These are phyloP conservation scores for Crypturellus undulatus DNA, from an alignment of 2,113 vertebrate genomes.

Conservation along the genomic window DNA sequence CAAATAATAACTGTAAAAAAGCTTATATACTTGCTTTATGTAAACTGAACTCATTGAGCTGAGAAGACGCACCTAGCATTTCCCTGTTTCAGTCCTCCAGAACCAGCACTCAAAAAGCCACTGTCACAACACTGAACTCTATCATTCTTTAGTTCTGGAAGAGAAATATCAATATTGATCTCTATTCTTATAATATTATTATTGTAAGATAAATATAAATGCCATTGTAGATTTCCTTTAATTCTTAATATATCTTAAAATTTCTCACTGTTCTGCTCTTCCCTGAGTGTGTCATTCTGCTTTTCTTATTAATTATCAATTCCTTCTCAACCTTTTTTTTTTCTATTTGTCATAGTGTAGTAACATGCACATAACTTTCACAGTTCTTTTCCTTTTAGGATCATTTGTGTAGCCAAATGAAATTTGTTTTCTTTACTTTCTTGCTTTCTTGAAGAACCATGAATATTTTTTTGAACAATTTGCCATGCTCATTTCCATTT, in stretches of 20 bases:
- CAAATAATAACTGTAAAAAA: not conserved
- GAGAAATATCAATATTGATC: not conserved
- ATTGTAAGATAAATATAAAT: not conserved
- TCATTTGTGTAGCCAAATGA: not conserved
- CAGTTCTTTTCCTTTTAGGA: not conserved
- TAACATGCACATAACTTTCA: not conserved
- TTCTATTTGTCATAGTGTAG: not conserved
- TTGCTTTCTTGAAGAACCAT: not conserved
- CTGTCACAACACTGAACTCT: not conserved
- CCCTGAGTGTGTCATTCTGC: not conserved
- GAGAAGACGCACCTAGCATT: not conserved
- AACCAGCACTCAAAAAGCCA: not conserved
- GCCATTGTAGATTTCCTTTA: not conserved
- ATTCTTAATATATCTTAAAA: not conserved
- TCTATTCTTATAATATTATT: not conserved
- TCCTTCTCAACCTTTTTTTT: not conserved
- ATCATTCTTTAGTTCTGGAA: not conserved
- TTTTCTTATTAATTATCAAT: not conserved
- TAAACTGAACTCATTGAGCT: not conserved
- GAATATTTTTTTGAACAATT: not conserved
- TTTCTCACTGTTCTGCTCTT: not conserved
- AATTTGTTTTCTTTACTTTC: not conserved
- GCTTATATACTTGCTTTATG: not conserved
- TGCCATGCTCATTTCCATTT: not conserved
- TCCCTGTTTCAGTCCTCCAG: not conserved